phyloP scores from a whole-genome alignment of 1,140 invertebrate genomes.

The Drosophila albomicans region DNA sequence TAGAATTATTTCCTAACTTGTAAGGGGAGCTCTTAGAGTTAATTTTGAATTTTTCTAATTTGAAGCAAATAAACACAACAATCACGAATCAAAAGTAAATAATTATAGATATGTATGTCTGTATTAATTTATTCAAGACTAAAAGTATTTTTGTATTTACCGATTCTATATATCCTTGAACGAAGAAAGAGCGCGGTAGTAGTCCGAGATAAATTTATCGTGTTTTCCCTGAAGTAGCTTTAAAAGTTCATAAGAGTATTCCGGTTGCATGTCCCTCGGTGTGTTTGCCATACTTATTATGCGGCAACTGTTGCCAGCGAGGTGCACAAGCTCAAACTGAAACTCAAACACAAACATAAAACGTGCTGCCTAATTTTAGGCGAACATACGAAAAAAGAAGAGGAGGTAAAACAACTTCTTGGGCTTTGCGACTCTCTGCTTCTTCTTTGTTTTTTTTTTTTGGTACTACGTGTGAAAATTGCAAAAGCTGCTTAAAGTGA shows the following conservation, averaged over 20 bases:
- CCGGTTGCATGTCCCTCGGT: conserved; percentile 4
- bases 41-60: no score
- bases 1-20: no score
- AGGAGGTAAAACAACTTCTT: conserved; percentile 6
- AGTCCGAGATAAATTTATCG: neutral
- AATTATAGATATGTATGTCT: no score
- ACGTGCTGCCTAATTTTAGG: conserved; percentile 59
- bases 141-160: no score
- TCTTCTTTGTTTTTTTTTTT: neutral
- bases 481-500: conserved; percentile 37
- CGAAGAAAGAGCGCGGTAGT: no score
- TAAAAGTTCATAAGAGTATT: conserved; percentile 12
- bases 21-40: no score
- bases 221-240: neutral
- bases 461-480: conserved; percentile 42
- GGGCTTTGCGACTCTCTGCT: neutral
- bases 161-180: no score
- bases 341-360: conserved; percentile 28
- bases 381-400: neutral
- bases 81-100: no score
- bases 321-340: conserved; percentile 42
- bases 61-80: no score
- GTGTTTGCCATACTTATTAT: conserved; percentile 72
- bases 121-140: no score
- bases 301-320: conserved; percentile 61